Conservation (phyloP, 2,797 vertebrate genomes). For the Danio tinwini region DNA sequence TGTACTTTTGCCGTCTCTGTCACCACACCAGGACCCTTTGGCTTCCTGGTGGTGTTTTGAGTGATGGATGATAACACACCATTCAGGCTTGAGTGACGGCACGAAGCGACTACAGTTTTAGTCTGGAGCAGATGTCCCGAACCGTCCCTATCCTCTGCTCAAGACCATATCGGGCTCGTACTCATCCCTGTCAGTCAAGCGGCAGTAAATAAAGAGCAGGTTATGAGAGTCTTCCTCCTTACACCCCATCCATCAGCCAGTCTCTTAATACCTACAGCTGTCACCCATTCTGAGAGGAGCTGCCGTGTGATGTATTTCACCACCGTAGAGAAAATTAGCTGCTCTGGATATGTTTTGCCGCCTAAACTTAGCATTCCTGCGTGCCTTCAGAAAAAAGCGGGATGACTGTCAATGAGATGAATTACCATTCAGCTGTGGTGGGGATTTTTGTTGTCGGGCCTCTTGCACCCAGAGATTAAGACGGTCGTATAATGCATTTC, state of each 20-base stretch:
- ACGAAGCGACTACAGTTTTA: slow-evolving; percentile 53
- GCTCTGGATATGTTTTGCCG: slow-evolving; percentile 55
- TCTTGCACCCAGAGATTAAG: slow-evolving; percentile 54
- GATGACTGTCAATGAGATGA: slow-evolving; percentile 63
- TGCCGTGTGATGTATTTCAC: slow-evolving; percentile 60
- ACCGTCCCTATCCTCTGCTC: slow-evolving; percentile 16
- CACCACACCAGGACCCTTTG: slow-evolving; percentile 24
- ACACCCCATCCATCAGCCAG: slow-evolving; percentile 76
- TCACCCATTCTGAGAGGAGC: slow-evolving; percentile 62
- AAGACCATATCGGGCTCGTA: slow-evolving; percentile 6
- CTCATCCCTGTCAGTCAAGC: slow-evolving; percentile 66
- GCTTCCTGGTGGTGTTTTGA: slow-evolving; percentile 30
- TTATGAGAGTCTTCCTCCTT: slow-evolving; percentile 74
- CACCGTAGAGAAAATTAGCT: slow-evolving; percentile 63
- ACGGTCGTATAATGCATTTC: slow-evolving; percentile 20
- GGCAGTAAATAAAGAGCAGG: slow-evolving; percentile 76
- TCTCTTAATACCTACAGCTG: slow-evolving; percentile 79
- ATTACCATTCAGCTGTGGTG: slow-evolving; percentile 59
- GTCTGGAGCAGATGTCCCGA: slow-evolving; percentile 53
- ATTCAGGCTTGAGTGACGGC: slow-evolving; percentile 39
- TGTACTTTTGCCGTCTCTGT: no score
- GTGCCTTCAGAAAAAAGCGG: slow-evolving; percentile 52
- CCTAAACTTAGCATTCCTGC: slow-evolving; percentile 61
- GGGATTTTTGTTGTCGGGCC: slow-evolving; percentile 54
- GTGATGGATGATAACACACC: slow-evolving; percentile 50